Percentiles rank a stretch among this genome's conserved stretches.
Evolutionary conservation across 2,113 vertebrate genomes (phyloP).

Genomic region (Serilophus lunatus): DNA sequence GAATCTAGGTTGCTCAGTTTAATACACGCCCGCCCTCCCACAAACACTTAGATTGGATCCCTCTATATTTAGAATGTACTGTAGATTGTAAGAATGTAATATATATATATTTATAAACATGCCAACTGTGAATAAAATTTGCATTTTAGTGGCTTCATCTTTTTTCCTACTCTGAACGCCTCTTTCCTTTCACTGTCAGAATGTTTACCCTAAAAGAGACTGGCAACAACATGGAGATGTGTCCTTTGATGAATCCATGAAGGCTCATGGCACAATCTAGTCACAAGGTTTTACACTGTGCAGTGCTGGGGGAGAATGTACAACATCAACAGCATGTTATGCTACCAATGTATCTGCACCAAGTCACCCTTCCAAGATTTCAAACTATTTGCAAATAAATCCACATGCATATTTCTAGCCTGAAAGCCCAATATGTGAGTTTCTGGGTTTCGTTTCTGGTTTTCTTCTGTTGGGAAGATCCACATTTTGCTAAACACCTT

Average conservation of each 20-base stretch:
- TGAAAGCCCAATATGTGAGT: not conserved
- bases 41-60: constrained; percentile 23
- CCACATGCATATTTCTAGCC: not conserved
- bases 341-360: not conserved
- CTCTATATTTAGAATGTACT: constrained; percentile 47
- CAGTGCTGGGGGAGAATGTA: not conserved
- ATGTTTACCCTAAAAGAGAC: not conserved
- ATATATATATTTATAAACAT: constrained; percentile 77
- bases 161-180: constrained; percentile 25
- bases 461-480: not conserved
- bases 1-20: not conserved
- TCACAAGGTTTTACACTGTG: not conserved
- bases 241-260: not conserved
- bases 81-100: constrained; percentile 73
- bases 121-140: constrained; percentile 69
- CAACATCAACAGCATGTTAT: not conserved
- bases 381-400: constrained; percentile 19
- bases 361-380: not conserved
- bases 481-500: not conserved
- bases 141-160: constrained; percentile 57
- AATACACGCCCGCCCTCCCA: not conserved
- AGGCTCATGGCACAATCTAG: not conserved
- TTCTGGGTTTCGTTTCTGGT: not conserved
- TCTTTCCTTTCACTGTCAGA: constrained; percentile 5
- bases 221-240: not conserved